Base-by-base conservation (phyloP, 2,797 vertebrate species). In the Tympanoctomys barrerae region DNA sequence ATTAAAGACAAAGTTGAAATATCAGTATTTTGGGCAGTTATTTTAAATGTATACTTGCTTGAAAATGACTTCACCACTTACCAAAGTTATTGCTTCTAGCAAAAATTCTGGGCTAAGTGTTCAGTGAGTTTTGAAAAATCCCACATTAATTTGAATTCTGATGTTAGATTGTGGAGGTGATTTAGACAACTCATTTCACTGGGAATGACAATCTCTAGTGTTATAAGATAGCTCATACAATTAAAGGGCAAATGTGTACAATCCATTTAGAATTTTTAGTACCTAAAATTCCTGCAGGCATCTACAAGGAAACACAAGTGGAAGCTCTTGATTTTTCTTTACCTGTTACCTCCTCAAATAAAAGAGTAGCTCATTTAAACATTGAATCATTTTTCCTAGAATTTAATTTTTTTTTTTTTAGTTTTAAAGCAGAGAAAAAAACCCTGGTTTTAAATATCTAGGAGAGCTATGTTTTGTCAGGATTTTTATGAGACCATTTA, bases 41-140 rank as follows among this genome's bases (percentile, higher is more conserved):
- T 87, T 85, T 94, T 70, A 78, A 89, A 89, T 26, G 77, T 33
- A 79, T 26, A 13, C 2, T 31, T 24, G 5, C 70, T 90, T 94
- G 26, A 94, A 91, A 94, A 94, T 61, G n/a, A 92, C 70, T 94
- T 92, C n/a, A 82, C 36, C 85, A 46, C 18, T 77, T 79, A 90
- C 66, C 62, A 77, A 49, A 90, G 54, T 46, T 61, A 81, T 89
- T 70, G 83, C 79, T 89, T 94, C 49, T 16, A 70, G 57, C 42
- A 62, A 24, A 42, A 89, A 90, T 92, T 95, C 62, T 79, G n/a
- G 33, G 39, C 75, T 94, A 94, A 96, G 26, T 14, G 66, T 83
- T 96, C 85, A 92, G 59, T 36, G 46, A 73, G 52, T 83, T 82
- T 82, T 88, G 52, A 93, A 96, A 89, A 31, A 77, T 66, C 75